phyloP scores from a whole-genome alignment of 1,140 invertebrate species.

The Lordiphosa mommai region DNA sequence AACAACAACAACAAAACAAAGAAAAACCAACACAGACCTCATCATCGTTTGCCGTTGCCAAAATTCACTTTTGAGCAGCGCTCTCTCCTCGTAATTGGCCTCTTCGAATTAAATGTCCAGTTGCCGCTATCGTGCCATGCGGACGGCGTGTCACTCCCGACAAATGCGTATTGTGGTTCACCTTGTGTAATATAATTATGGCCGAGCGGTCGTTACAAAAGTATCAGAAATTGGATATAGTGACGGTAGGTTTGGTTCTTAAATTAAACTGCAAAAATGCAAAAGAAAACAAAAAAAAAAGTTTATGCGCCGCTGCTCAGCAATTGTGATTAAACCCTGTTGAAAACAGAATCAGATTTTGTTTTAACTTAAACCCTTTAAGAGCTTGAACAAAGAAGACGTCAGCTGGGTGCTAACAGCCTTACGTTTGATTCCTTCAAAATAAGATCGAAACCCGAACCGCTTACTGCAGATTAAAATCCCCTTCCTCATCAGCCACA shows the following conservation, averaged over 20 bases:
- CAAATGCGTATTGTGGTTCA: slow-evolving; percentile 80
- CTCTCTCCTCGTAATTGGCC: slow-evolving; percentile 32
- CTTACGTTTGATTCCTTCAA: too few species aligned
- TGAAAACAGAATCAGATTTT: too few species aligned
- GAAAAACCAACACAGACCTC: neutral
- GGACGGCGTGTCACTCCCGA: slow-evolving; percentile 77
- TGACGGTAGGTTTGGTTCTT: slow-evolving; percentile 72
- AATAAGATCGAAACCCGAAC: too few species aligned
- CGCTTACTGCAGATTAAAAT: too few species aligned
- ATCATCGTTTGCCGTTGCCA: slow-evolving; percentile 2
- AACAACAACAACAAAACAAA: neutral
- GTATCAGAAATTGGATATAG: slow-evolving; percentile 79
- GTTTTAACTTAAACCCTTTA: too few species aligned
- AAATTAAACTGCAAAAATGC: neutral
- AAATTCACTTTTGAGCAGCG: slow-evolving; percentile 1
- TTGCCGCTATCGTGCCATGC: slow-evolving; percentile 73
- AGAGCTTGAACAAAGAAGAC: too few species aligned
- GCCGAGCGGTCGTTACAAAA: slow-evolving; percentile 79
- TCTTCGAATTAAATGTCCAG: slow-evolving; percentile 58
- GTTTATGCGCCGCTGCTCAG: neutral
- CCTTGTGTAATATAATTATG: slow-evolving; percentile 80
- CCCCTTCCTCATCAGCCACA: too few species aligned
- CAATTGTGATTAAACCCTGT: too few species aligned
- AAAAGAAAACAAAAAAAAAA: too few species aligned
- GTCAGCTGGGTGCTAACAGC: too few species aligned